Conservation (phyloP, 2,797 vertebrate species). For the Parotocinclus haroldoi region DNA sequence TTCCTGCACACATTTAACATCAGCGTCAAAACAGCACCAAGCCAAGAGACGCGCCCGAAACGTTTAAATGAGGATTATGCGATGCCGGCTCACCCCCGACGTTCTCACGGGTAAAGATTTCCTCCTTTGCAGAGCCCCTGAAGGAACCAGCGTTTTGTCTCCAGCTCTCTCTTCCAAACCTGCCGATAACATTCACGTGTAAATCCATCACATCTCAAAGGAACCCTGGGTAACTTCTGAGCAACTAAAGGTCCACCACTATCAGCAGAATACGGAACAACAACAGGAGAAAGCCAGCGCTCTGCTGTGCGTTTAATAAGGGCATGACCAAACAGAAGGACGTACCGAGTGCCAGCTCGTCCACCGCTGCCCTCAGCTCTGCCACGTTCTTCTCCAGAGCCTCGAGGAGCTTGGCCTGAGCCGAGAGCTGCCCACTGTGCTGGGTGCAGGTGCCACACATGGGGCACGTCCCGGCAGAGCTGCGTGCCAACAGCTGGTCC, state of each 20-base stretch:
- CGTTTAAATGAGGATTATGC: neutral
- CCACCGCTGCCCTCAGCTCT: constrained; percentile 48
- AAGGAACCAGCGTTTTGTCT: constrained; percentile 42
- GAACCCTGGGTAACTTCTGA: no score
- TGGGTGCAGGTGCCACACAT: constrained; percentile 48
- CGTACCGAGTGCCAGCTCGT: constrained; percentile 33
- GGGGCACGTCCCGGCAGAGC: constrained; percentile 35
- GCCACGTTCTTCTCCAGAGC: constrained; percentile 47
- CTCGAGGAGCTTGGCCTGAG: constrained; percentile 49
- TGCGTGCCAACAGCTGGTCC: constrained; percentile 43
- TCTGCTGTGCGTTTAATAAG: no score
- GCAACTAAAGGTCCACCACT: no score
- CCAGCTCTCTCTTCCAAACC: constrained; percentile 37
- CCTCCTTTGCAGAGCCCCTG: constrained; percentile 41
- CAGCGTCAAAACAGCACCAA: neutral
- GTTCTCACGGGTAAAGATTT: constrained; percentile 47
- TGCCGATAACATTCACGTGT: neutral
- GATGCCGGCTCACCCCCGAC: constrained; percentile 34
- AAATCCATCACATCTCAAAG: no score
- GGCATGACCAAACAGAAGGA: neutral
- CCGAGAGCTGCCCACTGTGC: constrained; percentile 40
- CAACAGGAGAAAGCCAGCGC: no score
- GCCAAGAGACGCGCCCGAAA: no score
- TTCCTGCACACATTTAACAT: constrained; percentile 32
- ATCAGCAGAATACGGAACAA: no score